Base-by-base conservation (phyloP, 35 echinoderm and acorn worm genomes). In the Amphiura filiformis region DNA sequence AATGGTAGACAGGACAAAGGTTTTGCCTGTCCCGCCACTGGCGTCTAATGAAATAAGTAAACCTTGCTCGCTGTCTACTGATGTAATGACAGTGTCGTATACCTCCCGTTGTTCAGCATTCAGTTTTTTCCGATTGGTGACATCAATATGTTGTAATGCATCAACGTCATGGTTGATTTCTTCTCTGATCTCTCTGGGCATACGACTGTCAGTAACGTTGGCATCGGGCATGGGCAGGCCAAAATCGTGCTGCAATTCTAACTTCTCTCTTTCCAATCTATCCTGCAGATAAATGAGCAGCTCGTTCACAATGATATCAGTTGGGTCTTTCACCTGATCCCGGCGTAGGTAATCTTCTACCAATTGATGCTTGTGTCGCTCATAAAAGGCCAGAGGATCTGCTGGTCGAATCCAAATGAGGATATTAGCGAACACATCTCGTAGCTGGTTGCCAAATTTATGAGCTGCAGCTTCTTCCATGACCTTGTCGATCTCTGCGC, bases 1-100 rank as follows among this genome's bases (percentile, higher is more conserved):
- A 20, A 88, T 80, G 31, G 76, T 39, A 17, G 70, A 42, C 14
- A 79, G 31, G 41, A 65, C 13, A 36, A 79, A 88, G 76, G 86
- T 88, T 79, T 79, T 88, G 1, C 75, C 76, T 26, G 76, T 88
- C 7, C 76, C 86, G 28, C 75, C 86, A 47, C 41, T 47, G 41
- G 41, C 41, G 41, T 47, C 41, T 47, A 47, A 17, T 47, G 41
- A 47, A 47, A 47, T 47, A 47, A n/a, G n/a, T 47, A 4, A 47
- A 47, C 41, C 4, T 47, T 17, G 5, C 41, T 47, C 17, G 41
- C 41, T 17, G 41, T 17, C 41, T 47, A 47, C 17, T 47, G 17
- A 47, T 9, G 41, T 47, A 47, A 47, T 47, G 41, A 47, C 41
- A 47, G 41, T 47, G 41, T 47, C 41, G 17, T 47, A 47, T 4